Conservation (phyloP, 2,113 vertebrate genomes). For the Pseudonaja textilis region DNA sequence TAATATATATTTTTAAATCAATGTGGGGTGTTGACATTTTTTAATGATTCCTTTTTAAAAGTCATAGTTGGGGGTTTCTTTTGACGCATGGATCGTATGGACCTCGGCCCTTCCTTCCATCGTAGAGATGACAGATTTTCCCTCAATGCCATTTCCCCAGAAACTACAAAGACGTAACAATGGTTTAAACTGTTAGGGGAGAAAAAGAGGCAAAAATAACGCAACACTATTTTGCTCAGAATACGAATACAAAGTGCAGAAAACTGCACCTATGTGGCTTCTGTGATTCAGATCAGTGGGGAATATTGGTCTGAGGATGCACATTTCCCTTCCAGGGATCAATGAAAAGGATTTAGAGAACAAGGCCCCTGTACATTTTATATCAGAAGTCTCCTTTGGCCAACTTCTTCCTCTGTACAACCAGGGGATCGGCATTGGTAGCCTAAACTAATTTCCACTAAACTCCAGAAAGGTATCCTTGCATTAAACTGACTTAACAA, state of each 20-base stretch:
- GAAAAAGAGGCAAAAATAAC: conserved; percentile 13
- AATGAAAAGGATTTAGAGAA: conserved; percentile 28
- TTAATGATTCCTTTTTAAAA: conserved; percentile 17
- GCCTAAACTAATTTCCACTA: conserved; percentile 25
- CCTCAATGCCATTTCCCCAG: background rate
- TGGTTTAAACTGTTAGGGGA: conserved; percentile 27
- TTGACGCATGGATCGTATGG: conserved; percentile 51
- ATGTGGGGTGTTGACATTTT: conserved; percentile 35
- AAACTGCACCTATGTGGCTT: conserved; percentile 55
- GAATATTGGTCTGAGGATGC: conserved; percentile 16
- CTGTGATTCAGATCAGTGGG: conserved; percentile 34
- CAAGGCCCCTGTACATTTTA: conserved; percentile 51
- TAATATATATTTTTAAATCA: conserved; percentile 6
- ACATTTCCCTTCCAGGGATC: conserved; percentile 27
- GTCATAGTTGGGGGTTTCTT: conserved; percentile 52
- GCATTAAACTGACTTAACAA: conserved; percentile 43
- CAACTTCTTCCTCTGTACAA: conserved; percentile 13
- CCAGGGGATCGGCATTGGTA: conserved; percentile 25
- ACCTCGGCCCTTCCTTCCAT: conserved; percentile 33
- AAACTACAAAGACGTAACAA: conserved; percentile 20
- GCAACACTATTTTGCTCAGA: conserved; percentile 48
- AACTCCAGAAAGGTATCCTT: conserved; percentile 36
- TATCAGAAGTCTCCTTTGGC: background rate
- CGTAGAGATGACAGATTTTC: conserved; percentile 35
- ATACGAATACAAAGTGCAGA: conserved; percentile 37